A percentile compares a stretch with the other conserved stretches of the same genome.
Evolutionary conservation across 2,113 vertebrate genomes (phyloP).

Genomic region (Takifugu bimaculatus): DNA sequence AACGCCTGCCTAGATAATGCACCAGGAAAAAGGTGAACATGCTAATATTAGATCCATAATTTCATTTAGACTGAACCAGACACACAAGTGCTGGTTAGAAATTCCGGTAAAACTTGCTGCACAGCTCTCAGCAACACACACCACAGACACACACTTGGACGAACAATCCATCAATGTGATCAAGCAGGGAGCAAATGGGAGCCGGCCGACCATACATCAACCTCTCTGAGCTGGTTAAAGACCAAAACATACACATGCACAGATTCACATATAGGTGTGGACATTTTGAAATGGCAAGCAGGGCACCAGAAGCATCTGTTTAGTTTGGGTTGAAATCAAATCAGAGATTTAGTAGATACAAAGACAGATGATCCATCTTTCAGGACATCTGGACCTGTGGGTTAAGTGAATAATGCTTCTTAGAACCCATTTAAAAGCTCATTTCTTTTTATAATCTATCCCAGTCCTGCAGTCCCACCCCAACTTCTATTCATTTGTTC

Average conservation of each 20-base stretch:
- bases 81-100: too few relatives aligned
- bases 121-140: constrained; percentile 7
- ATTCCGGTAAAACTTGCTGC: too few relatives aligned
- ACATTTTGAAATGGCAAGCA: constrained; percentile 42
- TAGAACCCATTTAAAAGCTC: too few relatives aligned
- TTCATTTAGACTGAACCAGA: too few relatives aligned
- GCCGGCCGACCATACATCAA: constrained; percentile 61
- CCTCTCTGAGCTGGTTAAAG: constrained; percentile 61
- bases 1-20: too few relatives aligned
- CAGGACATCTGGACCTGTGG: too few relatives aligned
- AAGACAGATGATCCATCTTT: neutral
- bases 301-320: neutral
- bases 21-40: too few relatives aligned
- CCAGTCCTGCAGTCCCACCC: neutral
- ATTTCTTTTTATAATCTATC: neutral
- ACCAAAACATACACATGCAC: constrained; percentile 32
- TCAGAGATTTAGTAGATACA: neutral
- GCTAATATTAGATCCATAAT: too few relatives aligned
- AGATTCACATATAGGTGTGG: constrained; percentile 12
- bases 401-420: too few relatives aligned
- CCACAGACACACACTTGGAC: constrained; percentile 26
- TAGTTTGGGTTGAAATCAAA: neutral
- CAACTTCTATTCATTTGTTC: neutral
- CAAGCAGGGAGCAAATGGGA: constrained; percentile 50
- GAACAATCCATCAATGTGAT: constrained; percentile 64